These are phyloP conservation scores for Lissonota sp. DNA, from an alignment of 2,888 invertebrate species.

Conservation along the genomic window DNA sequence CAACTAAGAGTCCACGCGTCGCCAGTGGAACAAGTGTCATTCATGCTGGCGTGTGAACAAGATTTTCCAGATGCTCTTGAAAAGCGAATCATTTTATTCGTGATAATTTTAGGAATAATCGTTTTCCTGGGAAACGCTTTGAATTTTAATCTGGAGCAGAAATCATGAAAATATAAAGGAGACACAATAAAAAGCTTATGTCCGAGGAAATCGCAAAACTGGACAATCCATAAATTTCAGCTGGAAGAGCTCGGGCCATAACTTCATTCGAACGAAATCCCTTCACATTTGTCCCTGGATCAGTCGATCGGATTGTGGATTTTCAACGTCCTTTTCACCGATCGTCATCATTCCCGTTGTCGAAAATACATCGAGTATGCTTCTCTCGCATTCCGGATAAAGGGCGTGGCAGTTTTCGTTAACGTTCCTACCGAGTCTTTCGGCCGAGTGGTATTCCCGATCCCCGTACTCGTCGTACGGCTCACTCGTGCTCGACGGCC, in stretches of 20 bases:
- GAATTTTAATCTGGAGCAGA: background rate
- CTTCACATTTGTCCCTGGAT: background rate
- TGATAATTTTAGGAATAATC: background rate
- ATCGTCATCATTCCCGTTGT: conserved; percentile 40
- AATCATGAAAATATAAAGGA: background rate
- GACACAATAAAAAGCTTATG: background rate
- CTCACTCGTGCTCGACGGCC: conserved; percentile 89
- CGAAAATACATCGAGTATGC: conserved; percentile 86
- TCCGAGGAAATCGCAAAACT: background rate
- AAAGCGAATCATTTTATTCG: background rate
- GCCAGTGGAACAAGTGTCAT: background rate
- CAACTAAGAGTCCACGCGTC: background rate
- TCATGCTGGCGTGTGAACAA: background rate
- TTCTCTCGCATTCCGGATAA: conserved; percentile 88
- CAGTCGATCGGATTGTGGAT: background rate
- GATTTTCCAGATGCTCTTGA: background rate
- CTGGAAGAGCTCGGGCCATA: background rate
- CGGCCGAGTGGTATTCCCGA: conserved; percentile 90
- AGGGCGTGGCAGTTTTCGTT: conserved; percentile 85
- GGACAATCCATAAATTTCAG: background rate
- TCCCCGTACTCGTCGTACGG: conserved; percentile 87
- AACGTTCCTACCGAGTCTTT: conserved; percentile 86
- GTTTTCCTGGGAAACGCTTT: background rate
- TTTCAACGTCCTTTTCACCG: background rate
- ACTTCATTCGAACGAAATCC: background rate